These are phyloP conservation scores for Lutjanus erythropterus DNA, from an alignment of 2,113 vertebrate species.

Conservation along the genomic window DNA sequence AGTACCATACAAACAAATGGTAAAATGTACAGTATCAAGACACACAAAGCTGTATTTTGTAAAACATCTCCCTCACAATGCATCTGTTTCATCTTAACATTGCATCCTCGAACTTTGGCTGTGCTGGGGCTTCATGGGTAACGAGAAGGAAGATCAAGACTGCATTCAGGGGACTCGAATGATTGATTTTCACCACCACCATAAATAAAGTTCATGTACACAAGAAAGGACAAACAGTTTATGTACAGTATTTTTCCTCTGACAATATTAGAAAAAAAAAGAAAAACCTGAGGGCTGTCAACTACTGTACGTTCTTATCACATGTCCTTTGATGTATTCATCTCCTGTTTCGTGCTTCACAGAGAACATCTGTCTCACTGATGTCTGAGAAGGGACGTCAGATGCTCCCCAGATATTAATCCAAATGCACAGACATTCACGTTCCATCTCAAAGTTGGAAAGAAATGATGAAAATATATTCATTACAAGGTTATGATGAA, in stretches of 20 bases:
- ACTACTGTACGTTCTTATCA: constrained; percentile 45
- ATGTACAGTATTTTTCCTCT: constrained; percentile 75
- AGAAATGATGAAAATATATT: constrained; percentile 73
- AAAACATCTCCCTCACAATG: constrained; percentile 36
- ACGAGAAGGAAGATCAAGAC: constrained; percentile 37
- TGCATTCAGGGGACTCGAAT: constrained; percentile 57
- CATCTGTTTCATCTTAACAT: constrained; percentile 19
- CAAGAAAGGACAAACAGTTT: constrained; percentile 68
- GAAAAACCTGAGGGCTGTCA: constrained; percentile 77
- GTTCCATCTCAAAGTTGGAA: constrained; percentile 64
- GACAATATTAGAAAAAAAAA: constrained; percentile 57
- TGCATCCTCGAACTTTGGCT: constrained; percentile 51
- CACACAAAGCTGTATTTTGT: constrained; percentile 51
- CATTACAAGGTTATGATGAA: constrained; percentile 79
- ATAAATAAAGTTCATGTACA: constrained; percentile 65
- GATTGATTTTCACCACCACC: constrained; percentile 63
- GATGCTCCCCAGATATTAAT: constrained; percentile 58
- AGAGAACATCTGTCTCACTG: constrained; percentile 45
- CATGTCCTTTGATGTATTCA: constrained; percentile 54
- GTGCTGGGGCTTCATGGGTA: constrained; percentile 37
- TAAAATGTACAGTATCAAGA: constrained; percentile 65
- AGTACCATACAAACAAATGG: constrained; percentile 66
- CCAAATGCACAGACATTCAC: constrained; percentile 65
- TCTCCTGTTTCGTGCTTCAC: constrained; percentile 41
- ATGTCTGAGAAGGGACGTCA: constrained; percentile 48